Evolutionary conservation across 2,888 invertebrate species (phyloP).

Genomic region (Sesamia inferens): DNA sequence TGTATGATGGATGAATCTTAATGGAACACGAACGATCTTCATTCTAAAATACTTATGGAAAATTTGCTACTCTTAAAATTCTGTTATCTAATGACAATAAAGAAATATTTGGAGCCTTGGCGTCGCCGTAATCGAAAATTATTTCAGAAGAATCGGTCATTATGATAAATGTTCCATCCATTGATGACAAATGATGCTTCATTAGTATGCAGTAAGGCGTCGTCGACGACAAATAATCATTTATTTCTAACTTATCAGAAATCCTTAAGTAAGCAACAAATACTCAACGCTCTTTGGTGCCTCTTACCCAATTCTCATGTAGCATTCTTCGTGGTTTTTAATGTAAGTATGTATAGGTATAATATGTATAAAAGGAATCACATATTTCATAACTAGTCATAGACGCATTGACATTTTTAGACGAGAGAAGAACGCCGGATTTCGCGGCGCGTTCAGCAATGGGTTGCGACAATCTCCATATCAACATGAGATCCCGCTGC

Average conservation of each 20-base stretch:
- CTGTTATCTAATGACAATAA: neutral
- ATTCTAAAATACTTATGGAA: neutral
- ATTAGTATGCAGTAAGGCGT: conserved; percentile 40
- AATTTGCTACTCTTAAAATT: neutral
- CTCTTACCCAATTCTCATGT: neutral
- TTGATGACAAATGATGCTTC: conserved; percentile 34
- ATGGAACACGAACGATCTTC: neutral
- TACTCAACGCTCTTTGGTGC: neutral
- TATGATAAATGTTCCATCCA: conserved; percentile 24
- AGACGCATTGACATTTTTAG: neutral
- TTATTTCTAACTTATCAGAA: conserved; percentile 22
- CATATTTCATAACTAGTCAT: neutral
- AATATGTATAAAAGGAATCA: neutral
- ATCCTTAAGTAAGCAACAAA: conserved; percentile 1
- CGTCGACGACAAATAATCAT: conserved; percentile 17
- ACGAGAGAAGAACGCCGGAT: neutral
- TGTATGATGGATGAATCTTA: conserved; percentile 2
- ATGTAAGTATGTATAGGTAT: too few species aligned
- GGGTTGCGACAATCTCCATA: too few species aligned
- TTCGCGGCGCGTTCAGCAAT: neutral
- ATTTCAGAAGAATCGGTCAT: conserved; percentile 16
- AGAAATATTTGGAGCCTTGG: neutral
- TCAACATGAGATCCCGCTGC: too few species aligned
- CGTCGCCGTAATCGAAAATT: neutral
- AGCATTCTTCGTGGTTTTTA: neutral